Evolutionary conservation across 64 coral and sea anemone species (phyloP).

Genomic region (Stichodactyla mertensii): DNA sequence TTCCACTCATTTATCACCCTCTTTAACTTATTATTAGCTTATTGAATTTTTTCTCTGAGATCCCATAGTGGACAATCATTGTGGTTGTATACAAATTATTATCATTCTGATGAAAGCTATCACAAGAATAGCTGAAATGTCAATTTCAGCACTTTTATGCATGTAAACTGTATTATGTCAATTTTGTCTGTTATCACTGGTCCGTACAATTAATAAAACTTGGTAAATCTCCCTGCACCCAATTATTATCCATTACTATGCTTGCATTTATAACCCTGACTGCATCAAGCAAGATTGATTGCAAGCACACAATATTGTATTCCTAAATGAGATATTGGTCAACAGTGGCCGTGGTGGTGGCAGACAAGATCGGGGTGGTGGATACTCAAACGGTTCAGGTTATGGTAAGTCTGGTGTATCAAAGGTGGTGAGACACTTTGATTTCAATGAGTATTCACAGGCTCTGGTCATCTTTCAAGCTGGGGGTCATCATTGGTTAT

Average conservation of each 20-base stretch:
- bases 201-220: not conserved
- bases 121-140: too few species aligned
- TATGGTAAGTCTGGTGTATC: slow-evolving; percentile 65
- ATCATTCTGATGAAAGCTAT: too few species aligned
- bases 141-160: too few species aligned
- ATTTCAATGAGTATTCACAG: slow-evolving; percentile 46
- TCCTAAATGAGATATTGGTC: slow-evolving; percentile 67
- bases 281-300: not conserved
- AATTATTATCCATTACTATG: slow-evolving; percentile 9
- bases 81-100: too few species aligned
- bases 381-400: slow-evolving; percentile 71
- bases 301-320: slow-evolving; percentile 17
- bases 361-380: slow-evolving; percentile 54
- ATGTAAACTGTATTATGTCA: too few species aligned
- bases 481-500: slow-evolving; percentile 55
- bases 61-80: too few species aligned
- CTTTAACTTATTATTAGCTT: too few species aligned
- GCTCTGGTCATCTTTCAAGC: slow-evolving; percentile 55
- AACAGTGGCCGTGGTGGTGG: slow-evolving; percentile 61
- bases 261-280: slow-evolving; percentile 32
- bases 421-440: slow-evolving; percentile 27
- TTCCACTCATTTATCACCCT: too few species aligned
- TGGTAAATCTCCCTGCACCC: not conserved
- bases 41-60: too few species aligned
- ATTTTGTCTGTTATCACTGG: not conserved